Evolutionary conservation across 2,888 invertebrate genomes (phyloP), one percentile per base, ranked within the genome.

Genomic region (Acanthosepion pharaonis): DNA sequence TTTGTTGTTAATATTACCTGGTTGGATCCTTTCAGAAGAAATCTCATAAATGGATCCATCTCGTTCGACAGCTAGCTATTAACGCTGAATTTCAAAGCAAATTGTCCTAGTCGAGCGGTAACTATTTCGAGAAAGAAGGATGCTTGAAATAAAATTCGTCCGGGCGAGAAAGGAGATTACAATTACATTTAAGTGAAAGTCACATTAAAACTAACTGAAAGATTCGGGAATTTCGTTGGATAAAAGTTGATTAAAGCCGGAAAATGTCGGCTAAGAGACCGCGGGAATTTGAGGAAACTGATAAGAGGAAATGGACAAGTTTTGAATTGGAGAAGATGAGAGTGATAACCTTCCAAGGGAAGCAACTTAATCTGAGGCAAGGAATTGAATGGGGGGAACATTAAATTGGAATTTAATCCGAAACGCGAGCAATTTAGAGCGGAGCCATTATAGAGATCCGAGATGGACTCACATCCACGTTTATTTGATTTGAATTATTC

Each of bases 321-420:
- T 59, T 59, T 18, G 59, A 23, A 78, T 78, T 11, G n/a, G 28
- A 64, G 25, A 9, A 59, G 59, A 59, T 59, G 59, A 20, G 59
- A 78, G n/a, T 11, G 78, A 78, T 78, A n/a, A 78, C 9, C n/a
- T n/a, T 59, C 23, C 11, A 78, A 11, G 15, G 33, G 78, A n/a
- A 78, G 9, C 78, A 15, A 15, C 78, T 15, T 15, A n/a, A n/a
- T 78, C 78, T 23, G 3, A n/a, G 33, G 15, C 33, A 15, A 0
- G n/a, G 33, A n/a, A 78, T 78, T 78, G 78, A 33, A 78, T 78
- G 33, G 11, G n/a, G n/a, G n/a, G 11, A 33, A 15, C 78, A 33
- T 78, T 78, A 78, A 78, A 78, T 78, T n/a, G n/a, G 78, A 78
- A 78, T 78, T 78, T n/a, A 78, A 78, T 78, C 78, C n/a, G 8